Conservation (phyloP, 30 jellyfish, hydroid and myxozoan species). For the Kudoa iwatai region DNA sequence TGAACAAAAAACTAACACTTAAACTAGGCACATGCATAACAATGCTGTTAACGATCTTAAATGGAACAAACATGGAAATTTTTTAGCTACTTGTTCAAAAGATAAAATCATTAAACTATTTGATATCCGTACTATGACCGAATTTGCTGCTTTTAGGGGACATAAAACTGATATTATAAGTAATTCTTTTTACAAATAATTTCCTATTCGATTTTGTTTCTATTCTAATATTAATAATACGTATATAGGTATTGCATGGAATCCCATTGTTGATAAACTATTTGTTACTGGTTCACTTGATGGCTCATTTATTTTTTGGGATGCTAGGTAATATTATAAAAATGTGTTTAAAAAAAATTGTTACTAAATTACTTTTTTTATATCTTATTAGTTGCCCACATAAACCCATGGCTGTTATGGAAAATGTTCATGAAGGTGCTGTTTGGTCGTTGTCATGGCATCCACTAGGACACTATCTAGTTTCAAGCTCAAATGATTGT, state of each 20-base stretch:
- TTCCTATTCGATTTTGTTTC: too few species aligned
- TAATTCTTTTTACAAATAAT: too few species aligned
- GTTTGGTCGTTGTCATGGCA: conserved; percentile 84
- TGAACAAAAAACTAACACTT: too few species aligned
- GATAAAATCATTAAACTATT: conserved; percentile 58
- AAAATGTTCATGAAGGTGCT: conserved; percentile 81
- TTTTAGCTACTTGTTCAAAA: conserved; percentile 89
- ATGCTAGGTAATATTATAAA: conserved; percentile 44
- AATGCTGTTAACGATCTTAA: conserved; percentile 72
- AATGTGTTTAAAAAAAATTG: too few species aligned
- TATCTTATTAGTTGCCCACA: too few species aligned
- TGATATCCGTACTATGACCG: conserved; percentile 69
- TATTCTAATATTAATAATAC: too few species aligned
- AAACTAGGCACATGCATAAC: conserved; percentile 37
- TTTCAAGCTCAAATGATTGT: conserved; percentile 80
- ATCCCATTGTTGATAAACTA: conserved; percentile 41
- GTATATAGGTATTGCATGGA: conserved; percentile 91
- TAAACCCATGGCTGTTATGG: too few species aligned
- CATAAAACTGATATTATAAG: conserved; percentile 86
- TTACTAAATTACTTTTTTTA: too few species aligned
- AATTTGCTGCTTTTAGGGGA: conserved; percentile 45
- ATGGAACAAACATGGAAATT: conserved; percentile 68
- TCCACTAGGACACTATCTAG: conserved; percentile 64
- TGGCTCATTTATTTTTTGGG: conserved; percentile 70
- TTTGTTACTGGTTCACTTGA: conserved; percentile 82